These are phyloP conservation scores for Dolichotis patagonum DNA, from an alignment of 2,113 vertebrate genomes.

Conservation along the genomic window DNA sequence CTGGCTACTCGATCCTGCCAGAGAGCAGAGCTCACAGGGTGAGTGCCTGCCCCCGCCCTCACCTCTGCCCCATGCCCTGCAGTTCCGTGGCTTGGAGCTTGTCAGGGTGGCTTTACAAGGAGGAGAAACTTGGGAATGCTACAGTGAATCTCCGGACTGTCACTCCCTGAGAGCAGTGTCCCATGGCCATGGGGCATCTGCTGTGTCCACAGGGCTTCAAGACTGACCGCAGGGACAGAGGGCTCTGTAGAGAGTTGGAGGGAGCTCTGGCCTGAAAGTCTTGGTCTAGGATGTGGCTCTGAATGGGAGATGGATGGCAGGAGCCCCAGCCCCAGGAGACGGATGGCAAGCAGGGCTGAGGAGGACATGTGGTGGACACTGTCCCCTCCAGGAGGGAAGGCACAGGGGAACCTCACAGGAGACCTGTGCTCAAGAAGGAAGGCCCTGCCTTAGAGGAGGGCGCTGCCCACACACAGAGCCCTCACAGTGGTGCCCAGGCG, in stretches of 20 bases:
- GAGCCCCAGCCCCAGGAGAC: not conserved
- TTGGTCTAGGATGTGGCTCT: not conserved
- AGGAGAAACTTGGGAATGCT: not conserved
- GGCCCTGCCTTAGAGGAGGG: not conserved
- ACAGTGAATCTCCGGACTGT: not conserved
- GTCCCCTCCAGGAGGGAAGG: not conserved
- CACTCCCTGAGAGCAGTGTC: accelerated
- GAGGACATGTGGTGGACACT: not conserved
- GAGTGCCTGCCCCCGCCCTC: too few species aligned
- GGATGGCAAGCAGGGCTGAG: not conserved
- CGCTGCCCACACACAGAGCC: not conserved
- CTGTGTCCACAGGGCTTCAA: not conserved
- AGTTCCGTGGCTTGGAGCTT: not conserved
- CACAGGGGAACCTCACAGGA: not conserved
- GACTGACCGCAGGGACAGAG: not conserved
- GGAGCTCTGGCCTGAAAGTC: not conserved
- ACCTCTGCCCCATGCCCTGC: accelerated
- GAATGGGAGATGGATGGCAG: too few species aligned
- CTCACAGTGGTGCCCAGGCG: not conserved
- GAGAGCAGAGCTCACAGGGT: accelerated
- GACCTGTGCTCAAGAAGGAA: not conserved
- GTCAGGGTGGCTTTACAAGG: not conserved
- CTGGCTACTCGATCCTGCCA: not conserved
- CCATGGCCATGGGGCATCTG: not conserved
- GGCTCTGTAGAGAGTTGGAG: not conserved